Base-by-base conservation (phyloP, 2,888 invertebrate species). In the Arge pagana region DNA sequence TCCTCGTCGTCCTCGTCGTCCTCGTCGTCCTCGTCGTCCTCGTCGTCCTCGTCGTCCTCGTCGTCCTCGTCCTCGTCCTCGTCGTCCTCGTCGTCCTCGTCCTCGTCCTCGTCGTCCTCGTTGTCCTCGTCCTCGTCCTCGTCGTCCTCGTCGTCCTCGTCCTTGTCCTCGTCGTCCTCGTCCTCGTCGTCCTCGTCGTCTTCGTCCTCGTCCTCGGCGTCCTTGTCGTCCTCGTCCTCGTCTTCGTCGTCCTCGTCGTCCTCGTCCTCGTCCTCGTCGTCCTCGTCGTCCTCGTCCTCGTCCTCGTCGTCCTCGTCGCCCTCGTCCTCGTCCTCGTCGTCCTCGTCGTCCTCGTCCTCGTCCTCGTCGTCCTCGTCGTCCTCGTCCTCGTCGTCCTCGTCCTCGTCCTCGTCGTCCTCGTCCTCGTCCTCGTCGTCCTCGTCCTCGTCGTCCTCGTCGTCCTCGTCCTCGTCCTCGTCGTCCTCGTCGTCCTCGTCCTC, bases 11-110 rank as follows among this genome's bases (percentile, higher is more conserved):
- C 28, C 28, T 26, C 28, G 28, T 26, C 28, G 28, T 26, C 28
- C 28, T 26, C 28, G 28, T 26, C 28, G 7, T 26, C 28, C 28
- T 26, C 28, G 28, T 26, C 28, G 7, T 26, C 28, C 7, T 26
- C 28, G 28, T 26, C 28, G 36, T 52, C 48, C n/a, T 23, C 7
- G 35, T 37, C 48, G 8, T 26, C 16, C 41, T 28, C 26, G 11
- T 16, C 6, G 37, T 26, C 28, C 28, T 26, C 28, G 28, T 26
- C 28, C 28, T 26, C 28, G 28, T 26, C 28, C 7, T 26, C 28
- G 7, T 26, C 28, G 28, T 26, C 28, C 28, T 26, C 28, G 28
- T 26, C 28, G 28, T 26, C 28, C 28, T 26, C 16, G n/a, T 26
- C 28, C 28, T 26, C n/a, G n/a, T n/a, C n/a, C n/a, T n/a, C n/a